Evolutionary conservation across 2,888 invertebrate species (phyloP), one percentile per base, ranked within the genome.

Genomic region (Camptogramma bilineatum): DNA sequence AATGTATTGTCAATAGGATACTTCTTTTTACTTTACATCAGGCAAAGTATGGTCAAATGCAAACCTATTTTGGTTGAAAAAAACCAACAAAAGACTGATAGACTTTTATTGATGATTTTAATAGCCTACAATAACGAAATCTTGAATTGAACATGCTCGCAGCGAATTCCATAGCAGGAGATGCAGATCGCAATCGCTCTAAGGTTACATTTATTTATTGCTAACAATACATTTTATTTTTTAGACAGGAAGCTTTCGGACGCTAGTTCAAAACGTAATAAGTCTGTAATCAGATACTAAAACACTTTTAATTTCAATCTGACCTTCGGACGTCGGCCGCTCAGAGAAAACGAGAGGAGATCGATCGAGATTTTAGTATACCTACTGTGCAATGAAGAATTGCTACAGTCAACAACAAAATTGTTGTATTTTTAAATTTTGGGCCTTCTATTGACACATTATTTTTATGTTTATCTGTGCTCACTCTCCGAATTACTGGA

Each of bases 321-420:
- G 91, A 90, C 91, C 91, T 92, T 91, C 90, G 84, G 75, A 75
- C 78, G 89, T 87, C 85, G 85, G 81, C 86, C 89, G 83, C 87
- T 90, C 90, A 84, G 88, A 86, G 91, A 91, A 91, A 92, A 91
- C 83, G 90, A 89, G 86, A 86, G 85, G 85, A 83, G 91, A 90
- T 90, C 87, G 84, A 90, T 92, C 89, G 75, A 77, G 80, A 84
- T 88, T 87, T 85, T 85, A 86, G 85, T 86, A 16, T 82, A 84
- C 84, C 85, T 83, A 84, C 81, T 78, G 76, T 74, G 78, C 76
- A 77, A 80, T 85, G 81, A 83, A 84, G 82, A 83, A 59, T 52
- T 59, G 17, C 21, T 64, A 64, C 55, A 48, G 56, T 60, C 19
- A 52, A 0, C 44, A n/a, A 19, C 21, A 54, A 28, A 42, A 62